Conservation (phyloP, 2,797 vertebrate species). For the Iguana delicatissima region DNA sequence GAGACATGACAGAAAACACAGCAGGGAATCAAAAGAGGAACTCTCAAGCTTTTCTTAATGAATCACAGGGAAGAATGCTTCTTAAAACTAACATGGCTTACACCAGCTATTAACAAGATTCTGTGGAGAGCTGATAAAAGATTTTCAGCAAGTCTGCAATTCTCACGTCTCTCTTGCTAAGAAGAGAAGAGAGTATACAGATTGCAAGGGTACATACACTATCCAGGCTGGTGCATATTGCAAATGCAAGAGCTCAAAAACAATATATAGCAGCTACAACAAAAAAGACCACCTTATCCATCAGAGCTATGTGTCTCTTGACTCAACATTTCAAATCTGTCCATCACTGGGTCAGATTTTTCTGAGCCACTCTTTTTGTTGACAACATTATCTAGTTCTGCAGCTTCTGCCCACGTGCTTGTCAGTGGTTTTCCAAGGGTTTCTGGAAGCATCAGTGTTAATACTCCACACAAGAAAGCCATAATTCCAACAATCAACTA, state of each 20-base stretch:
- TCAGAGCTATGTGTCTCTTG: constrained; percentile 33
- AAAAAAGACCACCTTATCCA: constrained; percentile 44
- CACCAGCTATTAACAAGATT: constrained; percentile 11
- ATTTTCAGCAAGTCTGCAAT: constrained; percentile 43
- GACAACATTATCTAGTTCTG: constrained; percentile 74
- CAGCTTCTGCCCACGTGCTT: constrained; percentile 88
- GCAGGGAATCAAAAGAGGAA: constrained; percentile 40
- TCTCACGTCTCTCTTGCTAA: constrained; percentile 14
- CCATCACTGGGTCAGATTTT: constrained; percentile 53
- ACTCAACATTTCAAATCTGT: constrained; percentile 67
- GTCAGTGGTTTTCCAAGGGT: constrained; percentile 88
- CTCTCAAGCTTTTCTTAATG: background rate
- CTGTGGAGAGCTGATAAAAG: constrained; percentile 28
- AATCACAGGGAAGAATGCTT: background rate
- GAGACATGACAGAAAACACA: constrained; percentile 30
- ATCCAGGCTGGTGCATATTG: constrained; percentile 51
- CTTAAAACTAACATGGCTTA: constrained; percentile 34
- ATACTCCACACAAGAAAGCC: constrained; percentile 87
- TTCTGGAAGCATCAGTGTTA: constrained; percentile 90
- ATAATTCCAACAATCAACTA: constrained; percentile 87
- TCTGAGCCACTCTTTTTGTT: constrained; percentile 50
- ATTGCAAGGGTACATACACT: constrained; percentile 45
- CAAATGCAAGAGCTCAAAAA: constrained; percentile 2
- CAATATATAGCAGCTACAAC: constrained; percentile 31
- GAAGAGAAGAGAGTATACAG: constrained; percentile 55